Evolutionary conservation across 2,113 vertebrate genomes (phyloP).

Genomic region (Corythoichthys haematopterus): DNA sequence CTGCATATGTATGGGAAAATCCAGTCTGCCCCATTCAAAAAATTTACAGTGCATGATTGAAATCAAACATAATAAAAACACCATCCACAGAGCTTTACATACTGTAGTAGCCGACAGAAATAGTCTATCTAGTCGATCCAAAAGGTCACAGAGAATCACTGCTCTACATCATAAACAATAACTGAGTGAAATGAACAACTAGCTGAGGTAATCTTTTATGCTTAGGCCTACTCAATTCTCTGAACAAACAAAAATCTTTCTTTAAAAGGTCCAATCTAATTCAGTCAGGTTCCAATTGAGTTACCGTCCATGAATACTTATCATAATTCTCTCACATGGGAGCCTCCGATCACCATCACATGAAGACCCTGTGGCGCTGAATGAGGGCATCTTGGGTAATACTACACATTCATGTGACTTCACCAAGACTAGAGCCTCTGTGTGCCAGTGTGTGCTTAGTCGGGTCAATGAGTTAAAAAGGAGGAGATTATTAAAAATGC

Average conservation of each 20-base stretch:
- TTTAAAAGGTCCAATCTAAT: neutral
- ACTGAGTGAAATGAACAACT: neutral
- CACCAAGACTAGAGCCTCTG: conserved; percentile 8
- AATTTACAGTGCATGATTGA: conserved; percentile 6
- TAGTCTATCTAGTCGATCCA: no score
- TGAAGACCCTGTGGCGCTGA: conserved; percentile 17
- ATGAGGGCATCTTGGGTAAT: conserved; percentile 12
- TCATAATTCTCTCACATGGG: neutral
- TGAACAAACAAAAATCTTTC: neutral
- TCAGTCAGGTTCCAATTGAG: neutral
- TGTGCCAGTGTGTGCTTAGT: conserved; percentile 1
- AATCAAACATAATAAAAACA: conserved; percentile 7
- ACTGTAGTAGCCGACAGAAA: no score
- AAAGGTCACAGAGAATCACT: no score
- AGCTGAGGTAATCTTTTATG: neutral
- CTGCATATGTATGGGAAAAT: conserved; percentile 65
- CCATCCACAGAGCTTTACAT: neutral
- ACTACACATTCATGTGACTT: conserved; percentile 35
- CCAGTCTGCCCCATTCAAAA: conserved; percentile 44
- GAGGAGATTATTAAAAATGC: neutral
- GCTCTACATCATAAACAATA: neutral
- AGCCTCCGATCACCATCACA: conserved; percentile 12
- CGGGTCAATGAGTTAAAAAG: neutral
- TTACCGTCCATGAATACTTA: neutral
- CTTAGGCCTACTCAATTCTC: neutral